A percentile compares a stretch with the other conserved stretches of the same genome.
Conservation (phyloP, 1,140 invertebrate species). For the Ceratosolen fusciceps region DNA sequence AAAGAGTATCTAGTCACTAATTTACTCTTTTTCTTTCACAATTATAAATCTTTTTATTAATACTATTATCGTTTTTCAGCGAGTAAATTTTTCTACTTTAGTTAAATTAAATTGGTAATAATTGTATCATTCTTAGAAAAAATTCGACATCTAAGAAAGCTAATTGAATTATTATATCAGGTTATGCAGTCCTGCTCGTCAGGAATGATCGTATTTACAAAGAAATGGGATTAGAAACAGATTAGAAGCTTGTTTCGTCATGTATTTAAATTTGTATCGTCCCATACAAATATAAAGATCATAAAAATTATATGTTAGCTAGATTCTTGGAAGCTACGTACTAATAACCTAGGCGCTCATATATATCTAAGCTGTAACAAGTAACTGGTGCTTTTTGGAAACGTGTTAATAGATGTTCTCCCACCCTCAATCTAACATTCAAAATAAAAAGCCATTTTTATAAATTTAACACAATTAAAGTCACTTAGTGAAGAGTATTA, state of each 20-base stretch:
- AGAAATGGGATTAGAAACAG: neutral
- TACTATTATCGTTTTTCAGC: too few relatives aligned
- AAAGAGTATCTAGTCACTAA: neutral
- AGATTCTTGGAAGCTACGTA: neutral
- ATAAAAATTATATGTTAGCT: neutral
- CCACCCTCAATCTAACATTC: too few relatives aligned
- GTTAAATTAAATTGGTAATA: neutral
- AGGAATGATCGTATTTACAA: neutral
- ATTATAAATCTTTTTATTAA: too few relatives aligned
- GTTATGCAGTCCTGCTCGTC: neutral
- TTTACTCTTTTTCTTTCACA: neutral
- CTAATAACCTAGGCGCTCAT: neutral
- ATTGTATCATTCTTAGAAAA: neutral
- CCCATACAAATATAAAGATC: neutral
- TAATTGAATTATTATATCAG: neutral
- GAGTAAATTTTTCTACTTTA: too few relatives aligned
- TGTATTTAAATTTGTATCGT: neutral
- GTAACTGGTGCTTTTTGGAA: neutral
- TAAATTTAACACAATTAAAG: neutral
- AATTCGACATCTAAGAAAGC: neutral
- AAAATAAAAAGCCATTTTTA: neutral
- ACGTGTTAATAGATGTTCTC: neutral
- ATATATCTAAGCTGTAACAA: neutral
- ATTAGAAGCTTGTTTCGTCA: neutral
- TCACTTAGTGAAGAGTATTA: neutral